Conservation (phyloP, 2,113 vertebrate species). For the Arvicanthis niloticus region DNA sequence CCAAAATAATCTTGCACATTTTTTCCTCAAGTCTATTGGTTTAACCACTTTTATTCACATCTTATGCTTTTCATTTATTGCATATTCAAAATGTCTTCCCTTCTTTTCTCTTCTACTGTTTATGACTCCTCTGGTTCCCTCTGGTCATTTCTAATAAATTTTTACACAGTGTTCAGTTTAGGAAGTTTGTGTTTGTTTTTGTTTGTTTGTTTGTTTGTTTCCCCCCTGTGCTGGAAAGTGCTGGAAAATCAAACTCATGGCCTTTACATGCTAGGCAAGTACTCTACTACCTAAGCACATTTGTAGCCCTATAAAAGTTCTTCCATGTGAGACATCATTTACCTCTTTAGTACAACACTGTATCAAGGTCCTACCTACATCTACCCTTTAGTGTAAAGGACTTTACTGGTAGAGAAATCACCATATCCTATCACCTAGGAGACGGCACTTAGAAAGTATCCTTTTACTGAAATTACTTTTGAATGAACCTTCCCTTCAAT, state of each 20-base stretch:
- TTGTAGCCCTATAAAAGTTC: not conserved
- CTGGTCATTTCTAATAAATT: not conserved
- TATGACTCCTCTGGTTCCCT: not conserved
- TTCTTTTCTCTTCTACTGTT: not conserved
- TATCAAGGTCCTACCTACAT: constrained; percentile 44
- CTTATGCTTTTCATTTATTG: not conserved
- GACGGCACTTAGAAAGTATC: constrained; percentile 28
- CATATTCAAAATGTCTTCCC: constrained; percentile 44
- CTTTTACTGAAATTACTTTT: constrained; percentile 15
- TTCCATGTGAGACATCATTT: not conserved
- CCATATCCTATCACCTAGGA: not conserved
- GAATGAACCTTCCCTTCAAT: not conserved
- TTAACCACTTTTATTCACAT: constrained; percentile 35
- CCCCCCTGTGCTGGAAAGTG: too few relatives aligned
- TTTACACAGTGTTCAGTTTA: constrained; percentile 21
- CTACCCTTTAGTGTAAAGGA: not conserved
- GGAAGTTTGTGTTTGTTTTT: too few relatives aligned
- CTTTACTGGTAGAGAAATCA: constrained; percentile 13
- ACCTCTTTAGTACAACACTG: not conserved
- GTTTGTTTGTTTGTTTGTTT: too few relatives aligned
- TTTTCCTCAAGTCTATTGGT: constrained; percentile 44
- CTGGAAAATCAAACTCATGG: not conserved
- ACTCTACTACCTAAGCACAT: not conserved
- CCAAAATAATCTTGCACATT: constrained; percentile 14
- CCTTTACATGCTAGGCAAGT: not conserved